A percentile compares a stretch with the other conserved stretches of the same genome.
Evolutionary conservation across 2,113 vertebrate species (phyloP).

Genomic region (Mesocricetus auratus): DNA sequence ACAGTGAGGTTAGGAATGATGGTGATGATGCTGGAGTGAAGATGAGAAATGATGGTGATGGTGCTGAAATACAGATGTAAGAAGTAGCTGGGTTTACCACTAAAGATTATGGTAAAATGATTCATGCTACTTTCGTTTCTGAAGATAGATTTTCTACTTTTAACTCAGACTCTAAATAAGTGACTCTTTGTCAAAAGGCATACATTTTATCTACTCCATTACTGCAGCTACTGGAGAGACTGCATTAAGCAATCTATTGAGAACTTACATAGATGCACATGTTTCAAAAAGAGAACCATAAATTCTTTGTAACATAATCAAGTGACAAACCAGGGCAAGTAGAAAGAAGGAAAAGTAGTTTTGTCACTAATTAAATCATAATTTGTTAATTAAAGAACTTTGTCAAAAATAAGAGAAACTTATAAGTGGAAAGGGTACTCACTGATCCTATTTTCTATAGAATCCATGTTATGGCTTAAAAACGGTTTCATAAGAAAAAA

Average conservation of each 20-base stretch:
- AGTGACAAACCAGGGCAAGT: not conserved
- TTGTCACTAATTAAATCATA: not conserved
- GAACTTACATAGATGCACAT: not conserved
- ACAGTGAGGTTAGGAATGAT: not conserved
- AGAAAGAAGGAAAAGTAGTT: not conserved
- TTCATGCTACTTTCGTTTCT: not conserved
- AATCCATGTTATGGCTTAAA: not conserved
- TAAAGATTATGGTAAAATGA: not conserved
- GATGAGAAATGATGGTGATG: not conserved
- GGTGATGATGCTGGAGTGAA: not conserved
- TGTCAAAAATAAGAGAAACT: not conserved
- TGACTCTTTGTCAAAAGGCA: not conserved
- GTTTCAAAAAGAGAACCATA: not conserved
- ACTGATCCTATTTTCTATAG: not conserved
- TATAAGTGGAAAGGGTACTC: not conserved
- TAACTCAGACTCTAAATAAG: not conserved
- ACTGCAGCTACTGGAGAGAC: not conserved
- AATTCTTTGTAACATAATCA: not conserved
- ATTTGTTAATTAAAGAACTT: not conserved
- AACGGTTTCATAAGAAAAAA: not conserved
- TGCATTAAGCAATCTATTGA: not conserved
- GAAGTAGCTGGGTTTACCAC: not conserved
- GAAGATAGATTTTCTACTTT: conserved; percentile 32
- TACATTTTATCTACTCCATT: not conserved
- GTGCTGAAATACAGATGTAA: not conserved